Evolutionary conservation across 2,113 vertebrate genomes (phyloP), one percentile per base, ranked within the genome.

Genomic region (Paratilapia polleni): DNA sequence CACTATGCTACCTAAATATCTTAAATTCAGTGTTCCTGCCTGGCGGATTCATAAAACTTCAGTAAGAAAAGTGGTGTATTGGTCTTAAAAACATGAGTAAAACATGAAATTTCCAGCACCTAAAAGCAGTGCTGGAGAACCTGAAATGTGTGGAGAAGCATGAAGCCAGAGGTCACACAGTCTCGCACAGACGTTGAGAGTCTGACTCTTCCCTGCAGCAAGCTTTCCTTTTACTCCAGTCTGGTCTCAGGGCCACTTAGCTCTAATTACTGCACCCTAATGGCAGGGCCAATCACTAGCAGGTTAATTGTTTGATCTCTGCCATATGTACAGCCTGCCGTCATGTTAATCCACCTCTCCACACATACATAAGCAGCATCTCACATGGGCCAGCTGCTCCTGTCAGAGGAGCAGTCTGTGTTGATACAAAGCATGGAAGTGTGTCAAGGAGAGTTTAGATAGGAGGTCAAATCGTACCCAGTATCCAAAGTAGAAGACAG

Each of bases 271-370:
- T 78, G 88, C 85, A 87, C 91, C 89, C 91, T 81, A 64, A 91
- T 87, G 94, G 91, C 88, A 81, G 78, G 90, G 84, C 93, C 92
- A 91, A 93, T 94, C 91, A 91, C 93, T 20, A 64, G 82, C 92
- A 91, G 94, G 94, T 95, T 95, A 95, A 95, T 95, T 93, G 94
- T 93, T 93, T 95, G 94, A 95, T 94, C 94, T 91, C 88, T 87
- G 90, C 94, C 94, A 92, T 95, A 95, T 95, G 94, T 83, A 94
- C 85, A 81, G 78, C 61, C 84, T 73, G 91, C 88, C 85, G 58
- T 86, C 82, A 79, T 80, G 92, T 83, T 91, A 90, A 91, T 91
- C 86, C 85, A 84, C 85, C 64, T 60, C 63, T 77, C 68, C 82
- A 52, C 87, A 61, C 78, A 83, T 79, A 81, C 76, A 80, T 47